These are phyloP conservation scores for Dicycla oo DNA, from an alignment of 2,888 invertebrate species.

Conservation along the genomic window DNA sequence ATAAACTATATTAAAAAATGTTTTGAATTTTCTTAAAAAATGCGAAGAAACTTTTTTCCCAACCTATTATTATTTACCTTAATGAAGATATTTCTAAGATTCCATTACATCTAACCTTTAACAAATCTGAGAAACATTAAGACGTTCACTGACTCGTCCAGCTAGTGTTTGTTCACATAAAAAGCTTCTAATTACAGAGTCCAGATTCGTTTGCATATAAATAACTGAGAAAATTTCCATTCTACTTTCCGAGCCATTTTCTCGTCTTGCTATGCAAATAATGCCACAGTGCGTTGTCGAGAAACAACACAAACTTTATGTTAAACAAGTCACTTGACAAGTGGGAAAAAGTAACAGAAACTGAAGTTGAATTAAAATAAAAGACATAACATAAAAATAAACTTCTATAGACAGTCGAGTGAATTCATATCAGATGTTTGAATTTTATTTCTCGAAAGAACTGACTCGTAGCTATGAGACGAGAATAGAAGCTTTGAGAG, in stretches of 20 bases:
- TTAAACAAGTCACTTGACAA: slow-evolving; percentile 80
- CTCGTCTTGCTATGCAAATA: slow-evolving; percentile 83
- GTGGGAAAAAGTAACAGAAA: slow-evolving; percentile 69
- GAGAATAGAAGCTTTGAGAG: slow-evolving; percentile 51
- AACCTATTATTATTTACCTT: slow-evolving; percentile 9
- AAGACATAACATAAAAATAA: slow-evolving; percentile 57
- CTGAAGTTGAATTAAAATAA: slow-evolving; percentile 64
- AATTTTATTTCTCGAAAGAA: slow-evolving; percentile 38
- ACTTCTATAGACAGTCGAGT: slow-evolving; percentile 37
- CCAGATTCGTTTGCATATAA: slow-evolving; percentile 86
- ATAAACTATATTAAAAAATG: no score
- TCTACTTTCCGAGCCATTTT: slow-evolving; percentile 81
- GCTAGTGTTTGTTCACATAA: slow-evolving; percentile 70
- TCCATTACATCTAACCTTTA: slow-evolving; percentile 34
- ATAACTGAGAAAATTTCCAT: slow-evolving; percentile 82
- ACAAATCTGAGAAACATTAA: slow-evolving; percentile 44
- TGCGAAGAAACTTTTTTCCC: no score
- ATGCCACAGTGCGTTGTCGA: slow-evolving; percentile 71
- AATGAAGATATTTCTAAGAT: slow-evolving; percentile 28
- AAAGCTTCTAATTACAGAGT: slow-evolving; percentile 83
- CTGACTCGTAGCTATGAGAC: slow-evolving; percentile 1
- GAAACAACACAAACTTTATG: slow-evolving; percentile 80
- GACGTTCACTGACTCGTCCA: slow-evolving; percentile 36
- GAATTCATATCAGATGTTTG: slow-evolving; percentile 42
- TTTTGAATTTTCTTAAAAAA: no score